Conservation (phyloP, 2,113 vertebrate species). For the Corythaeola cristata region DNA sequence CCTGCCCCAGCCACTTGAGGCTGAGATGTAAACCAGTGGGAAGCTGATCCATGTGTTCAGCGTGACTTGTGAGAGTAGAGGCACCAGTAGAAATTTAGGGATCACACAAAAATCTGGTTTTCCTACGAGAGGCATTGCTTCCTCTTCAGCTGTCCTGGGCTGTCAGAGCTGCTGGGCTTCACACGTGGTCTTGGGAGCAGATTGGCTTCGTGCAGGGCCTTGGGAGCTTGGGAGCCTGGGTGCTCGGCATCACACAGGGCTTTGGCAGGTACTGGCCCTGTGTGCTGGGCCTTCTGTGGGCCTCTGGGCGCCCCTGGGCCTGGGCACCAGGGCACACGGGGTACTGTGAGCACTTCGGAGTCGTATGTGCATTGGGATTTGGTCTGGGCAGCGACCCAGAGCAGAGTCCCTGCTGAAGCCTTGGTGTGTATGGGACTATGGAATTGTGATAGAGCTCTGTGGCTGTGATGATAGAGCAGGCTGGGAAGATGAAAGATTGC, state of each 20-base stretch:
- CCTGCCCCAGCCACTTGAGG: neutral
- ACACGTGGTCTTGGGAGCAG: neutral
- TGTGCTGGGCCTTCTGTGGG: neutral
- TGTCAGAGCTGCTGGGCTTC: neutral
- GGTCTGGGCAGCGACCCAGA: neutral
- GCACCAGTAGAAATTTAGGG: neutral
- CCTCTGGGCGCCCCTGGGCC: neutral
- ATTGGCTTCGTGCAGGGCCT: neutral
- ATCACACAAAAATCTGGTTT: neutral
- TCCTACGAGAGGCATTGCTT: neutral
- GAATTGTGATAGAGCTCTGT: neutral
- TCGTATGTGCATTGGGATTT: neutral
- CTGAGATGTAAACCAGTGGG: neutral
- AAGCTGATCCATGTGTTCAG: neutral
- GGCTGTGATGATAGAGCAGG: neutral
- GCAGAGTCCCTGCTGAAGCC: neutral
- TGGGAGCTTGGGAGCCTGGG: neutral
- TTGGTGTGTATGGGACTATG: neutral
- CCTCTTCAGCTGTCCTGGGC: neutral
- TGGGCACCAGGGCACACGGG: neutral
- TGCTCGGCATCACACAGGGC: neutral
- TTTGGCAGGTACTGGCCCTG: neutral
- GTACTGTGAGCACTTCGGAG: neutral
- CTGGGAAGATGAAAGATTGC: neutral
- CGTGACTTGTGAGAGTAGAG: neutral